Evolutionary conservation across 2,797 vertebrate genomes (phyloP).

Genomic region (Acanthornis magna): DNA sequence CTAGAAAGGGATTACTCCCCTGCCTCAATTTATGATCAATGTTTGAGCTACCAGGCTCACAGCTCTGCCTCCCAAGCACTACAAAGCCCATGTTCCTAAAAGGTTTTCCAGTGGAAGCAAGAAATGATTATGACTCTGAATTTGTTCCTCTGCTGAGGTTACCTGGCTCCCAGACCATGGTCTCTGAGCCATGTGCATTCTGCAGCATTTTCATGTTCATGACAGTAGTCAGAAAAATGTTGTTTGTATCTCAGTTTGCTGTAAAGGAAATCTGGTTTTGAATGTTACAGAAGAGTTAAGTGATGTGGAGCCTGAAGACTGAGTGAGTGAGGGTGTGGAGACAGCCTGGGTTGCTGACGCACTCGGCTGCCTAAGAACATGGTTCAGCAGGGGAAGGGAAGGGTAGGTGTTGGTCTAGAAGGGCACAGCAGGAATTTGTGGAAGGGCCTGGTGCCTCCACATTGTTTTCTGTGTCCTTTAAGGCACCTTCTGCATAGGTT

Average conservation of each 20-base stretch:
- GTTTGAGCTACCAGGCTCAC: not conserved
- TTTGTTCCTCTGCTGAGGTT: slow-evolving; percentile 11
- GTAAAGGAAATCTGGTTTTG: slow-evolving; percentile 1
- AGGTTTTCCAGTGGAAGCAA: not conserved
- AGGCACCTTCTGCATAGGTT: not conserved
- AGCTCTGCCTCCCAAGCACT: not conserved
- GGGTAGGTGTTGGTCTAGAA: not conserved
- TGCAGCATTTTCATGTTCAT: not conserved
- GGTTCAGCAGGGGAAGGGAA: not conserved
- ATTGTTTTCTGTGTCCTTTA: not conserved
- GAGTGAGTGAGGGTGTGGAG: not conserved
- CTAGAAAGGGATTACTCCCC: not conserved
- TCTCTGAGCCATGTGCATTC: not conserved
- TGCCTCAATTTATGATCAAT: not conserved
- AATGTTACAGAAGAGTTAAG: slow-evolving; percentile 8
- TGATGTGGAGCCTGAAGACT: not conserved
- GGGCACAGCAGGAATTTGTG: not conserved
- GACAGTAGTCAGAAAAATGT: not conserved
- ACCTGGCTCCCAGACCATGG: not conserved
- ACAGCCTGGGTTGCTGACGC: not conserved
- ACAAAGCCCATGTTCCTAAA: not conserved
- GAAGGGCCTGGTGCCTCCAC: not conserved
- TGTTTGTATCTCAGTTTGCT: slow-evolving; percentile 17
- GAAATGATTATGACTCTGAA: not conserved
- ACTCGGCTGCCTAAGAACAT: not conserved